These are phyloP conservation scores for Cyphomyrmex costatus DNA, from an alignment of 1,140 invertebrate species.

Conservation along the genomic window DNA sequence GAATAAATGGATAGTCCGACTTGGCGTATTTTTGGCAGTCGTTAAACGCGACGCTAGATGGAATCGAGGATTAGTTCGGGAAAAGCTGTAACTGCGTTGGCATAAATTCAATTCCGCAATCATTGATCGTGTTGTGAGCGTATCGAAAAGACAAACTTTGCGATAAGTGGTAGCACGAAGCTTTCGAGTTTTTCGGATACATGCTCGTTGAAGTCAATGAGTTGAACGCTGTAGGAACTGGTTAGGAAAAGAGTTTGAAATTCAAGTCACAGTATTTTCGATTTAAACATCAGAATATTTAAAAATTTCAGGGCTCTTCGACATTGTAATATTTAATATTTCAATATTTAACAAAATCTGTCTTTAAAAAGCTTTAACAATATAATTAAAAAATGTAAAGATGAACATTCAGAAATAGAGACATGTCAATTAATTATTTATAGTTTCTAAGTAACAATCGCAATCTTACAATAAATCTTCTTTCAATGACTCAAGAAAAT, in stretches of 20 bases:
- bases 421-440: background rate
- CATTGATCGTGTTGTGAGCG: conserved; percentile 12
- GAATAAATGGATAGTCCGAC: conserved; percentile 55
- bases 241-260: background rate
- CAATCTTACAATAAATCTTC: background rate
- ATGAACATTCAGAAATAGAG: background rate
- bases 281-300: background rate
- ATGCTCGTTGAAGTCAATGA: conserved; percentile 5
- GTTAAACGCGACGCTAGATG: conserved; percentile 22
- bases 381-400: background rate
- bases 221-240: background rate
- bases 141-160: conserved; percentile 29
- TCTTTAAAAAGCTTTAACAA: background rate
- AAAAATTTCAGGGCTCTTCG: background rate
- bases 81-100: conserved; percentile 28
- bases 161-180: conserved; percentile 24
- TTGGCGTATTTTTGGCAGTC: conserved; percentile 47
- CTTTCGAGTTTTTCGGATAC: conserved; percentile 11
- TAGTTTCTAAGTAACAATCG: background rate
- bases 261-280: background rate
- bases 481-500: conserved; percentile 2
- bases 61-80: conserved; percentile 39
- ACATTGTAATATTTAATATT: background rate
- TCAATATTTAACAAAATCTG: background rate
- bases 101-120: conserved; percentile 20